Percentiles rank a stretch among this genome's conserved stretches.
These are phyloP conservation scores for Hydrotaea cyrtoneurina DNA, from an alignment of 2,888 invertebrate species.

Conservation along the genomic window DNA sequence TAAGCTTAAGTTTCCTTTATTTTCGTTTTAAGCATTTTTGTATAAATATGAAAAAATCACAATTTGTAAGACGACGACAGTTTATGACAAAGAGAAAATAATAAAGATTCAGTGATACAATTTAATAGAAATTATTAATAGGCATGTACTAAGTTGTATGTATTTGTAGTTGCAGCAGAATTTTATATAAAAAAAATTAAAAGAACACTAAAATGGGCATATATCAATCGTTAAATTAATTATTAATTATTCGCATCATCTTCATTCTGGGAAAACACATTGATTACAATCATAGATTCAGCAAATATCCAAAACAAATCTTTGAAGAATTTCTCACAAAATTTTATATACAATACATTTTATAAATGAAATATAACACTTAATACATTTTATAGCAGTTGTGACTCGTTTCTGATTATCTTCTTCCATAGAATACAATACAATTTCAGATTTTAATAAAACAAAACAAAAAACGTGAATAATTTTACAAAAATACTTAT, in stretches of 20 bases:
- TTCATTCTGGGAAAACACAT: conserved; percentile 22
- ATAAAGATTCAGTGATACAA: conserved; percentile 25
- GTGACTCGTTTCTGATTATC: conserved; percentile 46
- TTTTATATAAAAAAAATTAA: conserved; percentile 41
- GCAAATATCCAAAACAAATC: neutral
- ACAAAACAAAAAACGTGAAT: neutral
- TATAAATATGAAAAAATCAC: conserved; percentile 57
- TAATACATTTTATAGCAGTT: conserved; percentile 45
- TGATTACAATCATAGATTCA: conserved; percentile 23
- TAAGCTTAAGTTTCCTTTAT: conserved; percentile 41
- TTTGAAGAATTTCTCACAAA: conserved; percentile 32
- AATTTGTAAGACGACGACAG: conserved; percentile 40
- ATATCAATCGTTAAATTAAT: conserved; percentile 23
- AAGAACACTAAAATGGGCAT: conserved; percentile 39
- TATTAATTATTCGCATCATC: conserved; percentile 2
- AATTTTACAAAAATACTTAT: conserved; percentile 40
- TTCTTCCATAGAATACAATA: conserved; percentile 38
- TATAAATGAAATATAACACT: conserved; percentile 49
- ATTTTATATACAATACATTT: conserved; percentile 49
- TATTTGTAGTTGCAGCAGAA: neutral
- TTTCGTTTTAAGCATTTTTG: conserved; percentile 46
- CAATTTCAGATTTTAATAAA: conserved; percentile 10
- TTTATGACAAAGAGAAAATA: conserved; percentile 28
- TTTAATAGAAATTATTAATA: conserved; percentile 31
- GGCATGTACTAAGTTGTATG: neutral